These are phyloP conservation scores for Penelope pileata DNA, from an alignment of 2,113 vertebrate genomes.

Conservation along the genomic window DNA sequence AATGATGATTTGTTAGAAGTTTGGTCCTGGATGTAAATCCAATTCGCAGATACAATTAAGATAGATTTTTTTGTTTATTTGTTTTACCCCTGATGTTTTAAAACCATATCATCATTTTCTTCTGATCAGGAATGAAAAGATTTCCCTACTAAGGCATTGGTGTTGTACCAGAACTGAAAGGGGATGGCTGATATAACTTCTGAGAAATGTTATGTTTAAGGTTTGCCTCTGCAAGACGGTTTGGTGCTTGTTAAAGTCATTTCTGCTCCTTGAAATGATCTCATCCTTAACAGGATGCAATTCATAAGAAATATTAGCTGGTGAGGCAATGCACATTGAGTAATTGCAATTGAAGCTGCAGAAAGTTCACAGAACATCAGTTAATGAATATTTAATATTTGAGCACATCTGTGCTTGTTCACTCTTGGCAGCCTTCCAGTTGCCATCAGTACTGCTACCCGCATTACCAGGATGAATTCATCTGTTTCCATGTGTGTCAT, in stretches of 20 bases:
- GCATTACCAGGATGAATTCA: not conserved
- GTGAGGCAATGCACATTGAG: slow-evolving; percentile 35
- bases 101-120: not conserved
- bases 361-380: slow-evolving; percentile 23
- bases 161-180: not conserved
- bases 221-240: not conserved
- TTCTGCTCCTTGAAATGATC: slow-evolving; percentile 25
- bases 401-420: slow-evolving; percentile 1
- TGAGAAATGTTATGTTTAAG: not conserved
- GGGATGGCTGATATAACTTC: not conserved
- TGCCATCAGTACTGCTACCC: not conserved
- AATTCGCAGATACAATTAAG: not conserved
- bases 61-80: not conserved
- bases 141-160: not conserved
- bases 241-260: slow-evolving; percentile 7
- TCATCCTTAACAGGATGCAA: slow-evolving; percentile 45
- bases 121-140: not conserved
- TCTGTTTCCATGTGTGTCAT: not conserved
- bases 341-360: not conserved
- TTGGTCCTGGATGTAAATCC: not conserved
- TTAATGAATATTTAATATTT: slow-evolving; percentile 23
- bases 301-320: slow-evolving; percentile 16
- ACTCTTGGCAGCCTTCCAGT: not conserved
- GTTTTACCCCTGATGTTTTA: not conserved
- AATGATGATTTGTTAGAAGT: not conserved